Percentiles rank a stretch among this genome's conserved stretches.
Evolutionary conservation across 1,140 invertebrate genomes (phyloP).

Genomic region (Asbolus verrucosus): DNA sequence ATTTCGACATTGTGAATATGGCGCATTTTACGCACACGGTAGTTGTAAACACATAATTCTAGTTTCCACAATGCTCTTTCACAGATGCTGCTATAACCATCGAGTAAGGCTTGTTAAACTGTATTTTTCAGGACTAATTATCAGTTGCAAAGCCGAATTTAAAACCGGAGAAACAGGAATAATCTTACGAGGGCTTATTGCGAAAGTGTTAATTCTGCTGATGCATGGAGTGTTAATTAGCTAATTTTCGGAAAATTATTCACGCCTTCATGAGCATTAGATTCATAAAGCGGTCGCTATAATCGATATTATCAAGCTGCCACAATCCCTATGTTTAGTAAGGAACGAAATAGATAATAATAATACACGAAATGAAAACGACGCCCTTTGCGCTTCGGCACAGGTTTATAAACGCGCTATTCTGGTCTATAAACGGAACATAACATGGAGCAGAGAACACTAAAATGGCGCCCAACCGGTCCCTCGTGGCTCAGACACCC

Average conservation of each 20-base stretch:
- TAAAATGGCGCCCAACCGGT: conserved; percentile 59
- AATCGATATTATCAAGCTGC: conserved; percentile 27
- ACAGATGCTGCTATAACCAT: too few relatives aligned
- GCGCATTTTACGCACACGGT: too few relatives aligned
- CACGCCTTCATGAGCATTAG: background rate
- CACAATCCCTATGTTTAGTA: conserved; percentile 15
- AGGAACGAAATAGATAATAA: conserved; percentile 57
- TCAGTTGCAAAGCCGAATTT: too few relatives aligned
- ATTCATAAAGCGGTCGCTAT: background rate
- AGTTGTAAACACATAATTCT: too few relatives aligned
- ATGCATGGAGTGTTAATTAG: too few relatives aligned
- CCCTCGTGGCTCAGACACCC: conserved; percentile 57
- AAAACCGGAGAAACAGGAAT: too few relatives aligned
- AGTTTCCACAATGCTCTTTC: too few relatives aligned
- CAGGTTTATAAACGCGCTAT: conserved; percentile 62
- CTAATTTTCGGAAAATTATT: background rate
- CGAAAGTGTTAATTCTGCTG: too few relatives aligned
- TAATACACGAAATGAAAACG: conserved; percentile 62
- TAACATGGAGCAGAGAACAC: conserved; percentile 61
- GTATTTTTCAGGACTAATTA: too few relatives aligned
- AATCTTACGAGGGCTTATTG: too few relatives aligned
- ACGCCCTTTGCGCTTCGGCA: conserved; percentile 60
- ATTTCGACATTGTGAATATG: too few relatives aligned
- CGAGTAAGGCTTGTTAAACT: too few relatives aligned
- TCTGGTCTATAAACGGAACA: conserved; percentile 62